A percentile compares a stretch with the other conserved stretches of the same genome.
These are phyloP conservation scores for Stratiolaelaps scimitus DNA, from an alignment of 1,140 invertebrate genomes.

Conservation along the genomic window DNA sequence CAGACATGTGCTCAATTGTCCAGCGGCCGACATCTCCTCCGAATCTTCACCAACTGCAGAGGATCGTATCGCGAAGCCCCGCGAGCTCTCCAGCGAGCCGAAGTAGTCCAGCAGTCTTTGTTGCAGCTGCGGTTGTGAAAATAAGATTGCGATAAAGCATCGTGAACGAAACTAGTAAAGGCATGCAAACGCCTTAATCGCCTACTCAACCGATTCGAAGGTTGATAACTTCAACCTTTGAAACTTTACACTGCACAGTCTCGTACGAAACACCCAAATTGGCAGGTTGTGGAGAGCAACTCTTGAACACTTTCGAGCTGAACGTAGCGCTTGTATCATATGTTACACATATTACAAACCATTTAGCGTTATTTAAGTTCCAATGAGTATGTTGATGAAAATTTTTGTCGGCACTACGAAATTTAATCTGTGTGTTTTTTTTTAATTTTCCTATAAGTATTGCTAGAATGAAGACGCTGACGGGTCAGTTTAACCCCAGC, in stretches of 20 bases:
- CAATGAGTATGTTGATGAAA: too few species aligned
- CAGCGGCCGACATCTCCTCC: slow-evolving; percentile 59
- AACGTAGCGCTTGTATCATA: too few species aligned
- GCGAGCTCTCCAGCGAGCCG: slow-evolving; percentile 36
- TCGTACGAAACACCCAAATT: not conserved
- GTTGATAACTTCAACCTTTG: not conserved
- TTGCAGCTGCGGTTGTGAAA: slow-evolving; percentile 40
- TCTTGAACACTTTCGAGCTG: too few species aligned
- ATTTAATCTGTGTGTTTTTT: too few species aligned
- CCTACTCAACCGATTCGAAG: not conserved
- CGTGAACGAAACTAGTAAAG: not conserved
- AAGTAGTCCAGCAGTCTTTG: slow-evolving; percentile 48
- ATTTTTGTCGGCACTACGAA: slow-evolving; percentile 31
- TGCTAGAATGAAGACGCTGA: too few species aligned
- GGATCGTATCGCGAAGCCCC: slow-evolving; percentile 48
- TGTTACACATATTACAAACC: too few species aligned
- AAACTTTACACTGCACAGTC: not conserved
- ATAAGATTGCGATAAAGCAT: not conserved
- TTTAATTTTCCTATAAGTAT: too few species aligned
- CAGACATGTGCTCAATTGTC: slow-evolving; percentile 63
- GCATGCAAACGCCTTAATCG: not conserved
- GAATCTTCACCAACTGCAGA: slow-evolving; percentile 61
- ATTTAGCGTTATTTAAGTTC: too few species aligned
- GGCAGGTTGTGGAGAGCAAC: too few species aligned
- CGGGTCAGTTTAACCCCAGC: too few species aligned